phyloP scores from a whole-genome alignment of 2,888 invertebrate species.

The Netelia fuscicornis region DNA sequence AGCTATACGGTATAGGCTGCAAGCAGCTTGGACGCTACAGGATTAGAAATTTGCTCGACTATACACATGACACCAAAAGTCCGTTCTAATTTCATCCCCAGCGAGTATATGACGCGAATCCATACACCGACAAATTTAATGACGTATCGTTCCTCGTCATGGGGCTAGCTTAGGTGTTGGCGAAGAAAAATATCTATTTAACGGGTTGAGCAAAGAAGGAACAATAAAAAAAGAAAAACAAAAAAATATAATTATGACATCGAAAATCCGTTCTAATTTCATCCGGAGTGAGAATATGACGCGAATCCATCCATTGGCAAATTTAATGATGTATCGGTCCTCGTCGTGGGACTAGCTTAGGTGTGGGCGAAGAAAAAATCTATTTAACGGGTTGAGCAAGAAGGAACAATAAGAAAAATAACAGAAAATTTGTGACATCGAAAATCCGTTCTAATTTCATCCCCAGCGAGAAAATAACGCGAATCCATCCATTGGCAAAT shows the following conservation, averaged over 20 bases:
- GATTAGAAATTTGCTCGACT: conserved; percentile 56
- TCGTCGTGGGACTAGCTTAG: not conserved
- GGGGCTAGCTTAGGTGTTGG: too few species aligned
- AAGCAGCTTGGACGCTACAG: conserved; percentile 41
- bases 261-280: not conserved
- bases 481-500: too few species aligned
- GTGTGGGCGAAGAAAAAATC: too few species aligned
- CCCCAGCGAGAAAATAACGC: too few species aligned
- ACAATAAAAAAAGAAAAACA: not conserved
- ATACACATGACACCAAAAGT: not conserved
- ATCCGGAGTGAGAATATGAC: not conserved
- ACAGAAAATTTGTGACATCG: too few species aligned
- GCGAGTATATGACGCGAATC: not conserved
- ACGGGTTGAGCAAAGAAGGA: too few species aligned
- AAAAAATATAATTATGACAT: not conserved
- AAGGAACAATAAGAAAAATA: too few species aligned
- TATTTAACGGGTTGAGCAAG: too few species aligned
- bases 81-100: not conserved
- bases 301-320: not conserved
- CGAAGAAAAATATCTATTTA: too few species aligned
- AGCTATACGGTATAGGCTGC: not conserved
- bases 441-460: too few species aligned
- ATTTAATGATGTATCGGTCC: not conserved
- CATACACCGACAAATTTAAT: not conserved
- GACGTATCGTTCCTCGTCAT: not conserved